Evolutionary conservation across 2,797 vertebrate species (phyloP).

Genomic region (Syngnathus acus): DNA sequence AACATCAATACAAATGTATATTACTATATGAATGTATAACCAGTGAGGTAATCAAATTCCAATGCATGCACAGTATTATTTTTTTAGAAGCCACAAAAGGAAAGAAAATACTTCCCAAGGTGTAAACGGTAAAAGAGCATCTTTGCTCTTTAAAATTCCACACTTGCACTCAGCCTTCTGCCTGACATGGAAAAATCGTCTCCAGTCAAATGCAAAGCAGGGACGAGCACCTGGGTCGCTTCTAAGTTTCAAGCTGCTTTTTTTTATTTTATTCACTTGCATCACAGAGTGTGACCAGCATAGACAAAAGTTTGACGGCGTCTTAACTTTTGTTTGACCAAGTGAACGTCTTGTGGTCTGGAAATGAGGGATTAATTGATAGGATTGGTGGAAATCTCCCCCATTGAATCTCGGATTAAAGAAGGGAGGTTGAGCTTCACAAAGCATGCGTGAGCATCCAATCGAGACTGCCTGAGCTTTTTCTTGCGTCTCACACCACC

Average conservation of each 20-base stretch:
- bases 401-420: conserved; percentile 45
- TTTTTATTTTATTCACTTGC: background rate
- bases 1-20: conserved; percentile 30
- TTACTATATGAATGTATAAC: conserved; percentile 17
- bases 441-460: conserved; percentile 47
- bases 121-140: conserved; percentile 20
- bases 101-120: conserved; percentile 4
- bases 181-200: conserved; percentile 24
- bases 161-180: conserved; percentile 25
- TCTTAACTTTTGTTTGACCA: conserved; percentile 37
- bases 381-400: conserved; percentile 35
- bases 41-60: background rate
- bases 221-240: conserved; percentile 10
- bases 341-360: conserved; percentile 26
- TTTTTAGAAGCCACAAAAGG: conserved; percentile 13
- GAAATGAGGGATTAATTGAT: conserved; percentile 36
- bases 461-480: conserved; percentile 48
- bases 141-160: conserved; percentile 18
- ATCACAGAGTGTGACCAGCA: background rate
- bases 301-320: background rate
- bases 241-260: background rate
- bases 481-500: conserved; percentile 25
- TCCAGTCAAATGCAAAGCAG: conserved; percentile 41
- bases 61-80: background rate
- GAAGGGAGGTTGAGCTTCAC: conserved; percentile 50